phyloP scores from a whole-genome alignment of 2,113 vertebrate species.

The Clarias batrachus region DNA sequence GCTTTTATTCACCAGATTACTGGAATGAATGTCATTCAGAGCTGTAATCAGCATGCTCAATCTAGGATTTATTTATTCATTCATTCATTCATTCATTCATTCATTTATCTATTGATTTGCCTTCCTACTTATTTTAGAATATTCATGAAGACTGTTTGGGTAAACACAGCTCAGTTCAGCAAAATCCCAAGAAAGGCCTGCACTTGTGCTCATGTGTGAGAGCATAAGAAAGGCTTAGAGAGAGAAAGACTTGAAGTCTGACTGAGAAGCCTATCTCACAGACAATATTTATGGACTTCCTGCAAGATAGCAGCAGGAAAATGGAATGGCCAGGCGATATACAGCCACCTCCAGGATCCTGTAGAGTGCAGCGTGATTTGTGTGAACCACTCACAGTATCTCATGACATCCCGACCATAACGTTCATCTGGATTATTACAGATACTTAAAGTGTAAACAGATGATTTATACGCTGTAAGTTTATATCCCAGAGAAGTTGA shows the following conservation, averaged over 20 bases:
- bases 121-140: not conserved
- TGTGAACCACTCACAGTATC: not conserved
- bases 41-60: constrained; percentile 7
- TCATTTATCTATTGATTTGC: not conserved
- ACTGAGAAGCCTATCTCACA: constrained; percentile 18
- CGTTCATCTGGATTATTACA: constrained; percentile 23
- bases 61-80: constrained; percentile 1
- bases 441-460: constrained; percentile 14
- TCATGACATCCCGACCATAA: constrained; percentile 22
- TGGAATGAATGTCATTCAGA: constrained; percentile 57
- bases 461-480: not conserved
- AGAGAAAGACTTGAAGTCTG: constrained; percentile 22
- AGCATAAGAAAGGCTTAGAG: constrained; percentile 51
- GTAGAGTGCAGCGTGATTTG: constrained; percentile 17
- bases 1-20: constrained; percentile 70
- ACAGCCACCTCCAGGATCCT: constrained; percentile 5
- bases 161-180: constrained; percentile 8
- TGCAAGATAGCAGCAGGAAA: constrained; percentile 20
- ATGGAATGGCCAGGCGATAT: constrained; percentile 2
- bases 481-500: not conserved
- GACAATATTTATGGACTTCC: constrained; percentile 31
- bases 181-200: constrained; percentile 30
- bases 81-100: not conserved
- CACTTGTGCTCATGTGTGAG: constrained; percentile 19
- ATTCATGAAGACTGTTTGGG: not conserved